A percentile compares a stretch with the other conserved stretches of the same genome.
Evolutionary conservation across 2,888 invertebrate species (phyloP).

Genomic region (Lomographa bimaculata): DNA sequence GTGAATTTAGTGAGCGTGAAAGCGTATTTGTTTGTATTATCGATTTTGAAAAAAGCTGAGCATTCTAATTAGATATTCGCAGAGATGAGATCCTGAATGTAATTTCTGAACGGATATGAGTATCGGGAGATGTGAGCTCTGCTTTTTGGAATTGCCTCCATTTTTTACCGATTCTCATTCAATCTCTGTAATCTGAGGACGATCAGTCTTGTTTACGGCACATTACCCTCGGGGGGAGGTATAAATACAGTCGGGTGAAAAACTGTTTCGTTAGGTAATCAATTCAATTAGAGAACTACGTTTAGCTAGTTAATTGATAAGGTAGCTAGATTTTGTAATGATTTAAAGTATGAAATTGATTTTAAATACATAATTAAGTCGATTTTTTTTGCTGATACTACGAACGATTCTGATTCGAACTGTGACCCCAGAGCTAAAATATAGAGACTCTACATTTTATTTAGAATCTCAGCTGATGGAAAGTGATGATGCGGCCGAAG

Average conservation of each 20-base stretch:
- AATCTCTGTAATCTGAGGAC: conserved; percentile 38
- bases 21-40: too few species aligned
- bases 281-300: conserved; percentile 2
- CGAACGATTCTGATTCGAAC: too few species aligned
- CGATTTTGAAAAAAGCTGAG: conserved; percentile 21
- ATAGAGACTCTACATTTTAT: too few species aligned
- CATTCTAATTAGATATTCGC: conserved; percentile 25
- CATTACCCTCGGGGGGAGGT: conserved; percentile 32
- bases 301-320: too few species aligned
- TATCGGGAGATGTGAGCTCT: conserved; percentile 30
- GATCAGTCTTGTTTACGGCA: conserved; percentile 41
- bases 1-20: too few species aligned
- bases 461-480: too few species aligned
- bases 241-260: conserved; percentile 21
- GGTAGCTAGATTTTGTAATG: too few species aligned
- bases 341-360: too few species aligned
- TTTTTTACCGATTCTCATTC: conserved; percentile 38
- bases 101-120: conserved; percentile 35
- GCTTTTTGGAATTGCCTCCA: conserved; percentile 28
- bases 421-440: too few species aligned
- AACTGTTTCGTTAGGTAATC: conserved; percentile 16
- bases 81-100: conserved; percentile 31
- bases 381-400: too few species aligned
- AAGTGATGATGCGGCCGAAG: too few species aligned
- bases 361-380: too few species aligned